phyloP scores from a whole-genome alignment of 2,888 invertebrate species.

The Gasteruption jaculator region DNA sequence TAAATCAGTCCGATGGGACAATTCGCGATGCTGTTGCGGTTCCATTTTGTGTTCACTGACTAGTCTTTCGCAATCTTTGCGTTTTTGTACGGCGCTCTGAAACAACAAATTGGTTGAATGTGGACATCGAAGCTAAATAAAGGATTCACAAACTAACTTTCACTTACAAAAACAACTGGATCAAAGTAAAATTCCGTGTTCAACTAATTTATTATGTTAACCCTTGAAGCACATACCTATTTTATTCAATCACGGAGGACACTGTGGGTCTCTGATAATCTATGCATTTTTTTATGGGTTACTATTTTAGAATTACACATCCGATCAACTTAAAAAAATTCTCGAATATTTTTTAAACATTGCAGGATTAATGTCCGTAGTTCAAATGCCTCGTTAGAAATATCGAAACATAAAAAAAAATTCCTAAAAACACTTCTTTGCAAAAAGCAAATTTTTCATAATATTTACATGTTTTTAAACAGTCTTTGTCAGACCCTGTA shows the following conservation, averaged over 20 bases:
- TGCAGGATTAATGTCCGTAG: too few relatives aligned
- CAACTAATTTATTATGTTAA: too few relatives aligned
- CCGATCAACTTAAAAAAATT: too few relatives aligned
- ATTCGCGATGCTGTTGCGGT: constrained; percentile 73
- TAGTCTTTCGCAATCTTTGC: constrained; percentile 81
- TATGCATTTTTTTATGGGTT: too few relatives aligned
- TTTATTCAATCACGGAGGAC: too few relatives aligned
- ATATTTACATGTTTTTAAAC: background rate
- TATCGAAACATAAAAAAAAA: constrained; percentile 9
- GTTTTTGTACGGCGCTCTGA: constrained; percentile 76
- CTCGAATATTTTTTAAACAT: too few relatives aligned
- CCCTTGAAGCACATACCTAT: too few relatives aligned
- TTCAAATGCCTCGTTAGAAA: too few relatives aligned
- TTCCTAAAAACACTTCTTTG: background rate
- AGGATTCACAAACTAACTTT: background rate
- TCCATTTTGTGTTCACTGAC: constrained; percentile 79
- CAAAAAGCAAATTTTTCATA: background rate
- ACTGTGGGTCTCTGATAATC: too few relatives aligned
- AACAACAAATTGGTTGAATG: too few relatives aligned
- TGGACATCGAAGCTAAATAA: constrained; percentile 2
- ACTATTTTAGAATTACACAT: too few relatives aligned
- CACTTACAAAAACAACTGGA: constrained; percentile 3
- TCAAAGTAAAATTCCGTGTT: constrained; percentile 7
- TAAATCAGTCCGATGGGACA: constrained; percentile 80
- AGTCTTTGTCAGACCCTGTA: too few relatives aligned